Conservation (phyloP, 2,113 vertebrate genomes). For the Chionodraco myersi region DNA sequence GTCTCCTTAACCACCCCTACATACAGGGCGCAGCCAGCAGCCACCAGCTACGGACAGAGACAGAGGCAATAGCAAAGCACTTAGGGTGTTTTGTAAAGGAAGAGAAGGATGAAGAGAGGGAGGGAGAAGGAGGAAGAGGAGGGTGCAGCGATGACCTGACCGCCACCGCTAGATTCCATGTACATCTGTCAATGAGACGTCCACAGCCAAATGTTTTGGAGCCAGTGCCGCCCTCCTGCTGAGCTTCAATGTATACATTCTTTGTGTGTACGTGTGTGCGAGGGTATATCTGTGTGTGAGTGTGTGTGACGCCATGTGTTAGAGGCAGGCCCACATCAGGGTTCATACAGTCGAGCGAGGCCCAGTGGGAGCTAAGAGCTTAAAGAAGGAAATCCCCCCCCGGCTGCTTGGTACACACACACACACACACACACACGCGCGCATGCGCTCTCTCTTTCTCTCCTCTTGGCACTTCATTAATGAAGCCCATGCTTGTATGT, state of each 20-base stretch:
- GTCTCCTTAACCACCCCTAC: constrained; percentile 27
- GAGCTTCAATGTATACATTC: constrained; percentile 64
- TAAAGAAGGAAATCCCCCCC: constrained; percentile 81
- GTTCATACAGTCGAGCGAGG: constrained; percentile 76
- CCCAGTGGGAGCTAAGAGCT: constrained; percentile 80
- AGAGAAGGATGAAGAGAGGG: constrained; percentile 48
- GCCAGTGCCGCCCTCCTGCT: constrained; percentile 60
- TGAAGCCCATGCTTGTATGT: constrained; percentile 79
- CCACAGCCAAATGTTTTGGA: constrained; percentile 73
- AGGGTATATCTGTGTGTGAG: constrained; percentile 9
- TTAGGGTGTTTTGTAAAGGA: constrained; percentile 22
- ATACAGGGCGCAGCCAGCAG: constrained; percentile 39
- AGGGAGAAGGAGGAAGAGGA: constrained; percentile 36
- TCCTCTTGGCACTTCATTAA: constrained; percentile 80
- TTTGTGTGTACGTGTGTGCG: constrained; percentile 37
- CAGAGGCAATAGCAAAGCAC: constrained; percentile 40
- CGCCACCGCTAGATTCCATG: constrained; percentile 65
- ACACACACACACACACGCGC: constrained; percentile 4
- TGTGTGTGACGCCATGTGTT: constrained; percentile 76
- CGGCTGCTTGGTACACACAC: constrained; percentile 59
- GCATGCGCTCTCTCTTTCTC: constrained; percentile 34
- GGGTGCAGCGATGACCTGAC: constrained; percentile 62
- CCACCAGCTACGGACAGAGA: constrained; percentile 50
- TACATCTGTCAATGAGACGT: constrained; percentile 76
- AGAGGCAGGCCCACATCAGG: constrained; percentile 78